phyloP scores from a whole-genome alignment of 1,140 invertebrate species.

The Panulirus ornatus region DNA sequence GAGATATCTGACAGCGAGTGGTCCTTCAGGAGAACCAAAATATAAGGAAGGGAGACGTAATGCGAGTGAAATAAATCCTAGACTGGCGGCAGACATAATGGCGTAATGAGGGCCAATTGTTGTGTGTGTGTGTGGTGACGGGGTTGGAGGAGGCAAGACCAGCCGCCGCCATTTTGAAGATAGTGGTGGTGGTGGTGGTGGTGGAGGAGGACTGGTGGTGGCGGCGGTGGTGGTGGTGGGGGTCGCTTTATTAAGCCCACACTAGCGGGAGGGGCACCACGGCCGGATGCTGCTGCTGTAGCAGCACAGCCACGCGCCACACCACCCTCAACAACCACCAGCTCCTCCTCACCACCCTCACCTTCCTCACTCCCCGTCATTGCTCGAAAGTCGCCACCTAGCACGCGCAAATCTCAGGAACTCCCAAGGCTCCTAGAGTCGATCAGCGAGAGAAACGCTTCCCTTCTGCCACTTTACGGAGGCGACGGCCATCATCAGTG shows the following conservation, averaged over 20 bases:
- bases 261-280: background rate
- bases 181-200: background rate
- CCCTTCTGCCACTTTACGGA: too few species aligned
- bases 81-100: too few species aligned
- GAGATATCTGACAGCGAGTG: too few species aligned
- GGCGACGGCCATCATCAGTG: too few species aligned
- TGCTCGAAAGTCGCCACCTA: too few species aligned
- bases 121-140: background rate
- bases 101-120: background rate
- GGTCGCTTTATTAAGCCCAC: background rate
- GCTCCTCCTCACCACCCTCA: background rate
- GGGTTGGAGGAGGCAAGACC: background rate
- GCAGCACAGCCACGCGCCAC: background rate
- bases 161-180: constrained; percentile 1
- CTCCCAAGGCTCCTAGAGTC: background rate
- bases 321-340: background rate
- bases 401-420: too few species aligned
- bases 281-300: too few species aligned
- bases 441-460: too few species aligned
- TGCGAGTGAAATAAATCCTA: too few species aligned
- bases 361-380: too few species aligned
- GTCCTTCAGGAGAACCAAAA: too few species aligned
- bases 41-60: too few species aligned
- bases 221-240: background rate
- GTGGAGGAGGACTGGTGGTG: background rate